Base-by-base conservation (phyloP, 64 coral and sea anemone species). In the Pocillopora damicornis region DNA sequence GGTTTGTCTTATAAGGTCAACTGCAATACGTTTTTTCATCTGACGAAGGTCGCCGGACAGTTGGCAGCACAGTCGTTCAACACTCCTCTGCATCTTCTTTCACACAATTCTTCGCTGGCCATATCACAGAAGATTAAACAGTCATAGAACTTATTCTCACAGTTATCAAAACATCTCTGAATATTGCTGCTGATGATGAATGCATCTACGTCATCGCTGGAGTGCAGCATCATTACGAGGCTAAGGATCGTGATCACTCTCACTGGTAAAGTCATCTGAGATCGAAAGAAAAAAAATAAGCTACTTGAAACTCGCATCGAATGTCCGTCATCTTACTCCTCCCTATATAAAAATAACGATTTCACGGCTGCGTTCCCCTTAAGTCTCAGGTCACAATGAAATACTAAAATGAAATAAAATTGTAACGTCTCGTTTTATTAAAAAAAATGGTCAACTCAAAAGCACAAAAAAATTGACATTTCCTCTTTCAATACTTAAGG, bases 141-240 rank as follows among this genome's bases (percentile, higher is more conserved):
- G 61, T 83, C 80, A 63, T 15, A 83, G 62, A 42, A 83, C 13
- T 18, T 35, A 83, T 66, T 83, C 61, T 83, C 80, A 67, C 80
- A 83, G 62, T 1, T 10, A n/a, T 63, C 63, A 37, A 83, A 83
- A 37, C 80, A 83, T 83, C 23, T 12, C 18, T 83, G 61, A 8
- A 66, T 35, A 18, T 61, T 26, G 8, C 60, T 61, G 8, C 79
- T 38, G 63, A 83, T 42, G 14, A 45, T 13, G 37, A 67, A 67
- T 42, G 80, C 80, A 12, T 11, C 67, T 61, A 68, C 63, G 16
- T 83, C 4, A 51, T 17, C n/a, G 13, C 67, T 36, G 60, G 42
- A 23, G 16, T 34, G 36, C 17, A 83, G 51, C 80, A 83, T 67
- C 17, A 64, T 10, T 25, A 37, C 15, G 80, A 83, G 36, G 80